Conservation (phyloP, 2,113 vertebrate species). For the Podarcis muralis region DNA sequence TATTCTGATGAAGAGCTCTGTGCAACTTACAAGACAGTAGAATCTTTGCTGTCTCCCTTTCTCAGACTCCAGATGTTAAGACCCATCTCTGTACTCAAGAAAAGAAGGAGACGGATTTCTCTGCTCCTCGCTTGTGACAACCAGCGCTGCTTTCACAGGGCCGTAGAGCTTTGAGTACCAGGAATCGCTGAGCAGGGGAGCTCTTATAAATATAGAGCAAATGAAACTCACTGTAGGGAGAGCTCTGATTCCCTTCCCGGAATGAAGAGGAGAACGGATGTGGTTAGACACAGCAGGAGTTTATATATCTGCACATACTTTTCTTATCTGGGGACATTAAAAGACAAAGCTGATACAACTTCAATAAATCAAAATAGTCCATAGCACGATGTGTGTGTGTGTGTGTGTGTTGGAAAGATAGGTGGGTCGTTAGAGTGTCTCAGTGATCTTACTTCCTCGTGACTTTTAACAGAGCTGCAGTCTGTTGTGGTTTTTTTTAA, state of each 20-base stretch:
- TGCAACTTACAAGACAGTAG: not conserved
- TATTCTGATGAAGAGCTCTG: not conserved
- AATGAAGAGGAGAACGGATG: not conserved
- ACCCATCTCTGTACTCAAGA: not conserved
- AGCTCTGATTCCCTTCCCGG: not conserved
- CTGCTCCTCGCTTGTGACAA: not conserved
- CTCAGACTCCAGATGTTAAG: not conserved
- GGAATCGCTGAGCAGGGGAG: constrained; percentile 39
- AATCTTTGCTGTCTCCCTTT: not conserved
- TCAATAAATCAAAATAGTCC: constrained; percentile 40
- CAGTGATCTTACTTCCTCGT: not conserved
- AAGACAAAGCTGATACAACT: constrained; percentile 11
- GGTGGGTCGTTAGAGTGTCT: not conserved
- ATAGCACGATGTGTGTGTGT: not conserved
- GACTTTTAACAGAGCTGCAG: not conserved
- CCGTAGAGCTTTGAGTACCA: constrained; percentile 24
- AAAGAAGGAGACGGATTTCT: not conserved
- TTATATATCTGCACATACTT: not conserved
- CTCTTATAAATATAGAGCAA: constrained; percentile 38
- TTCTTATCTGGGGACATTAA: constrained; percentile 43
- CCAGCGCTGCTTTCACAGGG: not conserved
- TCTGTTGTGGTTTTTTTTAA: not conserved
- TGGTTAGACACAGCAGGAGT: constrained; percentile 22
- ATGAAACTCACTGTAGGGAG: not conserved
- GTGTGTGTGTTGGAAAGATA: not conserved